A percentile compares a stretch with the other conserved stretches of the same genome.
Conservation (phyloP, 2,888 invertebrate species). For the Galerucella nymphaeae region DNA sequence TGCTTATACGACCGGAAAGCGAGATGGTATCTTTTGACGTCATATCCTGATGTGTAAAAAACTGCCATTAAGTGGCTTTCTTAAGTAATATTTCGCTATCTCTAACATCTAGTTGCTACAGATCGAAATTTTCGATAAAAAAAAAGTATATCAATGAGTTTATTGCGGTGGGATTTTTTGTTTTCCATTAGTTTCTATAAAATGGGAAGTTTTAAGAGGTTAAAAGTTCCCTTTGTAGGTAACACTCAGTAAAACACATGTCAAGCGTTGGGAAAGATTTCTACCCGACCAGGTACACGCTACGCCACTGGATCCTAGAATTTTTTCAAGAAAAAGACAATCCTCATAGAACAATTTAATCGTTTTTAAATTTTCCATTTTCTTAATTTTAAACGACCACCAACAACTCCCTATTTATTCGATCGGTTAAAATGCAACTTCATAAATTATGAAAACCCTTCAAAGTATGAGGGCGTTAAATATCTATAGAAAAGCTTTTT, state of each 20-base stretch:
- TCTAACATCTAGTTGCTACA: slow-evolving; percentile 39
- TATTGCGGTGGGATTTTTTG: slow-evolving; percentile 33
- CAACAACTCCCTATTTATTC: slow-evolving; percentile 16
- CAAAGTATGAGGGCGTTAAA: slow-evolving; percentile 42
- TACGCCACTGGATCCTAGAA: no score
- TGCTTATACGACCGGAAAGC: slow-evolving; percentile 36
- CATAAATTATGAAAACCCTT: slow-evolving; percentile 34
- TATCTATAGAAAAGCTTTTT: slow-evolving; percentile 44
- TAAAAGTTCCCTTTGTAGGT: neutral
- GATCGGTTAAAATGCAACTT: slow-evolving; percentile 25
- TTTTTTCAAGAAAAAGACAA: no score
- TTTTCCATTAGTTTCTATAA: slow-evolving; percentile 11
- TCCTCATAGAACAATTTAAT: no score
- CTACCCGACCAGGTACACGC: no score
- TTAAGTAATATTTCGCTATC: slow-evolving; percentile 50
- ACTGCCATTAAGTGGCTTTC: slow-evolving; percentile 51
- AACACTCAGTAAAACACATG: no score
- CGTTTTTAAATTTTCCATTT: no score
- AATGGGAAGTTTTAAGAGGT: neutral
- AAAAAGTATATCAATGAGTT: slow-evolving; percentile 24
- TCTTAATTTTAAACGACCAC: neutral
- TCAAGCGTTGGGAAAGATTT: no score
- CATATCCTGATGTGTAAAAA: slow-evolving; percentile 49
- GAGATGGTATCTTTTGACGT: slow-evolving; percentile 57
- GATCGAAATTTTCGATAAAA: slow-evolving; percentile 30